Evolutionary conservation across 2,113 vertebrate species (phyloP), one percentile per base, ranked within the genome.

Genomic region (Tenrec ecaudatus): DNA sequence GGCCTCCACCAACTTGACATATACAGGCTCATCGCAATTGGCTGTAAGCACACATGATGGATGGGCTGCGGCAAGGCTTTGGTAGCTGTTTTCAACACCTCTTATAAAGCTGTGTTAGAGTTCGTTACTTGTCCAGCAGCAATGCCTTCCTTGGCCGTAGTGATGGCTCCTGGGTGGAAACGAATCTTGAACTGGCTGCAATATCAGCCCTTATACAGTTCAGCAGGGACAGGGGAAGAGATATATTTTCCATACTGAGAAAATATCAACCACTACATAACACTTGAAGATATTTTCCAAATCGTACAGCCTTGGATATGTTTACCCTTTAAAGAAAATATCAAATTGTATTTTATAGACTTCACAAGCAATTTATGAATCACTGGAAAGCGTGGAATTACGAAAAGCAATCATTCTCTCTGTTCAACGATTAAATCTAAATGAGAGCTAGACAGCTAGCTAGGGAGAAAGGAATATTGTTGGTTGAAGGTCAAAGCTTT

Each of bases 401-500:
- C 86, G 38, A 68, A 86, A 91, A 90, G 69, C 57, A 62, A 81
- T 38, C 4, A 43, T 43, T 78, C 10, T 5, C 58, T 93, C 10
- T 79, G 75, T 23, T 43, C 40, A 76, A 60, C 22, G 58, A 78
- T 40, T 91, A 84, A 94, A 88, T 77, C 27, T 82, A 91, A 89
- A 43, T 15, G n/a, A 91, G n/a, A 86, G 22, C 91, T 25, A 38
- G 75, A 88, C 58, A 96, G 40, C 10, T 47, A 90, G 38, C 38
- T 91, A 38, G 9, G 38, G 15, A 4, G 9, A 85, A 15, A 82
- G 33, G 16, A 87, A 19, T 80, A 82, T 94, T 96, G 31, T 79
- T 89, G 43, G 90, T 95, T 96, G 96, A 98, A 97, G 94, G 92
- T 86, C 96, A 94, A 97, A 73, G 27, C 77, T 88, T 94, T 94